Evolutionary conservation across 2,888 invertebrate species (phyloP).

Genomic region (Belgica antarctica): DNA sequence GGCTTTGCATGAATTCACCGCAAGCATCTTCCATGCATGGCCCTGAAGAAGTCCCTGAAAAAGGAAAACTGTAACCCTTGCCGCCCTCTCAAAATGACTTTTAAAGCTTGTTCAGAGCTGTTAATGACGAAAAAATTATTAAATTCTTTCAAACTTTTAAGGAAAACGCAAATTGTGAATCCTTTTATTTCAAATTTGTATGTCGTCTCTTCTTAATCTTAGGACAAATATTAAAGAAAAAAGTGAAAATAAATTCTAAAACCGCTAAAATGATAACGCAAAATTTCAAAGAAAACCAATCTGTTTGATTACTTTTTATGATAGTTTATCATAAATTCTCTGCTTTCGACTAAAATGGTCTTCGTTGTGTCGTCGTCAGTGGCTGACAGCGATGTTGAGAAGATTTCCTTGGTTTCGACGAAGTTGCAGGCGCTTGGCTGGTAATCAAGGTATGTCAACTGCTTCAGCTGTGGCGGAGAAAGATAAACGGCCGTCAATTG

Average conservation of each 20-base stretch:
- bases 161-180: slow-evolving; percentile 12
- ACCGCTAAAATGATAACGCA: too few species aligned
- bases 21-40: too few species aligned
- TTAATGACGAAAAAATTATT: neutral
- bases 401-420: neutral
- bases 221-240: slow-evolving; percentile 50
- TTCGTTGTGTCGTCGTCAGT: neutral
- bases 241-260: slow-evolving; percentile 38
- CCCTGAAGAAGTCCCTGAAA: too few species aligned
- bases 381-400: neutral
- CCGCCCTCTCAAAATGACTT: slow-evolving; percentile 2
- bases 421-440: neutral
- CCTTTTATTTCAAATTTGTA: slow-evolving; percentile 32
- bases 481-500: neutral
- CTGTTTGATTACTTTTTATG: neutral
- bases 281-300: neutral
- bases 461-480: neutral
- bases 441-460: neutral
- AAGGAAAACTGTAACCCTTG: slow-evolving; percentile 1
- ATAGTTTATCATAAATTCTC: neutral
- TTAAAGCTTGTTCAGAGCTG: slow-evolving; percentile 11
- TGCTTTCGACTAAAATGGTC: neutral
- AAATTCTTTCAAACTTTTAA: slow-evolving; percentile 25
- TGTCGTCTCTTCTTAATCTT: slow-evolving; percentile 48
- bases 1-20: too few species aligned